phyloP scores from a whole-genome alignment of 2,797 vertebrate genomes.

The Crenuchus spilurus region DNA sequence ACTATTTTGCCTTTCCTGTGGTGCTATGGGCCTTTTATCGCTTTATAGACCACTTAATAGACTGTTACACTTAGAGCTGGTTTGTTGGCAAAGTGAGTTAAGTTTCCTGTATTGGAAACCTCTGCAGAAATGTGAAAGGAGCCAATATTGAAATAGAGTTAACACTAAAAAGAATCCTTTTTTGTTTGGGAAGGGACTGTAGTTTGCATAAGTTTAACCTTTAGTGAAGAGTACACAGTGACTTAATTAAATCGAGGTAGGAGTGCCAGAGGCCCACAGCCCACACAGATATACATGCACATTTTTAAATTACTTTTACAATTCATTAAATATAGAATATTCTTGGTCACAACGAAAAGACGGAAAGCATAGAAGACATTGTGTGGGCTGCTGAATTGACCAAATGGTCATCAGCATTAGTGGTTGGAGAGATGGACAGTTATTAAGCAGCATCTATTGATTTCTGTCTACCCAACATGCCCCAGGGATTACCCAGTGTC shows the following conservation, averaged over 20 bases:
- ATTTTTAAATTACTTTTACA: constrained; percentile 5
- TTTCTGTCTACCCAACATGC: constrained; percentile 47
- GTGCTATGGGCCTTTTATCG: constrained; percentile 7
- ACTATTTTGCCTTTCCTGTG: neutral
- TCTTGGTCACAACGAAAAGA: neutral
- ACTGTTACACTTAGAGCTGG: constrained; percentile 6
- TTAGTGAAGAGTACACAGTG: constrained; percentile 45
- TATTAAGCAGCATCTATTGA: constrained; percentile 58
- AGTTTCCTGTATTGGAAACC: constrained; percentile 11
- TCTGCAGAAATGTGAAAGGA: constrained; percentile 8
- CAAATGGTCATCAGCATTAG: constrained; percentile 48
- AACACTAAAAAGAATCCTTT: constrained; percentile 24
- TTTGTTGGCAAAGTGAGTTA: constrained; percentile 38
- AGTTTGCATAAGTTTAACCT: constrained; percentile 17
- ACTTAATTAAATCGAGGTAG: constrained; percentile 47
- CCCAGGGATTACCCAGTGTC: constrained; percentile 55
- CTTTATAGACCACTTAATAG: constrained; percentile 17
- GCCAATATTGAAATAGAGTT: constrained; percentile 41
- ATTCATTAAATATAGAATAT: constrained; percentile 10
- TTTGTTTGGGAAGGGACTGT: neutral
- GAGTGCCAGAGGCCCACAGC: constrained; percentile 11
- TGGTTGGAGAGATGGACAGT: constrained; percentile 50
- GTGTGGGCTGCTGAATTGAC: constrained; percentile 10
- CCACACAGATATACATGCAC: neutral
- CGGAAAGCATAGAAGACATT: neutral